Conservation (phyloP, 2,113 vertebrate genomes). For the Tyrannus savana region DNA sequence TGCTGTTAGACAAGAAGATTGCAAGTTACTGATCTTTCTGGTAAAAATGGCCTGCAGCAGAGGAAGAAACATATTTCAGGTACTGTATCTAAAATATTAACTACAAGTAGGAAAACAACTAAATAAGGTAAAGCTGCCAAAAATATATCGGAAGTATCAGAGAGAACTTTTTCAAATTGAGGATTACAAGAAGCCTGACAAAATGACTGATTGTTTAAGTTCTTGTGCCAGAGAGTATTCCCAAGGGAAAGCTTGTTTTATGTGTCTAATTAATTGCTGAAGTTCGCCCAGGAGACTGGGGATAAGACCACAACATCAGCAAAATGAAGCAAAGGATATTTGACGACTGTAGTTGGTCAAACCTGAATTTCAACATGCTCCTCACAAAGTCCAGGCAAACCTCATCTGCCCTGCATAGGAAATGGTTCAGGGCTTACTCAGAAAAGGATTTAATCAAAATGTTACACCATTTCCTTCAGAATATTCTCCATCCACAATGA, state of each 20-base stretch:
- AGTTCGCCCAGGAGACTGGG: not conserved
- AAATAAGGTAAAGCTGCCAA: not conserved
- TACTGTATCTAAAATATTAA: not conserved
- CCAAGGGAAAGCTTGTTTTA: not conserved
- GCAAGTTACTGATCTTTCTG: not conserved
- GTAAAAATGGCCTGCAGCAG: not conserved
- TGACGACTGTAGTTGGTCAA: not conserved
- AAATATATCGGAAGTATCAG: not conserved
- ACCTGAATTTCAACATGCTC: not conserved
- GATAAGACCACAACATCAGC: not conserved
- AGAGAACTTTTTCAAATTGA: not conserved
- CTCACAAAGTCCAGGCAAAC: not conserved
- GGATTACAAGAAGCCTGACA: not conserved
- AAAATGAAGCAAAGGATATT: not conserved
- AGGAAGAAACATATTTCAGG: not conserved
- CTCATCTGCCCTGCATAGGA: not conserved
- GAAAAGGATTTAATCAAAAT: not conserved
- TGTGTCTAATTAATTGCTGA: not conserved
- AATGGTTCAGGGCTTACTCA: slow-evolving; percentile 34
- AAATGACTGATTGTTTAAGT: not conserved
- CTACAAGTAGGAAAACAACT: not conserved
- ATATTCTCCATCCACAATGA: not conserved
- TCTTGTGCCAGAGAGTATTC: not conserved
- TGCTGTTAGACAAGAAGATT: not conserved
- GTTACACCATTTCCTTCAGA: not conserved